These are phyloP conservation scores for Globia sparganii DNA, from an alignment of 2,888 invertebrate genomes.

Conservation along the genomic window DNA sequence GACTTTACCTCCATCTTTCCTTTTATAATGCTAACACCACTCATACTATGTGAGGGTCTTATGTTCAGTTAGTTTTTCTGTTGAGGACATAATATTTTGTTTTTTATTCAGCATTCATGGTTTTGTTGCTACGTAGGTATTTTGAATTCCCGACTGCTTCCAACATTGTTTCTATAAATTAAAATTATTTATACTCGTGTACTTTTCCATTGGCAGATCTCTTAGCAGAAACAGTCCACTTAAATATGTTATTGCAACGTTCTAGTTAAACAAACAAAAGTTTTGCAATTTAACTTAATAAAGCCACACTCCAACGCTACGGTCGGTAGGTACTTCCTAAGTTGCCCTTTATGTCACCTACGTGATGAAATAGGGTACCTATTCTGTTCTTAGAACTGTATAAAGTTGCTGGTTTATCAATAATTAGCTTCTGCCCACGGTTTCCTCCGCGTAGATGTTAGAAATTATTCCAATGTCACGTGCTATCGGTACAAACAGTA, in stretches of 20 bases:
- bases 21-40: conserved; percentile 12
- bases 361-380: conserved; percentile 18
- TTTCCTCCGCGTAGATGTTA: too few relatives aligned
- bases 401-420: not conserved
- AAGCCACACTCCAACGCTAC: conserved; percentile 6
- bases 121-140: not conserved
- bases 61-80: not conserved
- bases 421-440: too few relatives aligned
- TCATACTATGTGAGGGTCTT: conserved; percentile 6
- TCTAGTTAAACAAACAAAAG: conserved; percentile 12
- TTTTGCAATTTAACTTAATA: conserved; percentile 27
- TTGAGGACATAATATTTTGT: not conserved
- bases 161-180: not conserved
- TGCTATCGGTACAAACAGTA: too few relatives aligned
- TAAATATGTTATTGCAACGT: not conserved
- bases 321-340: not conserved
- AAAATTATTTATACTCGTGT: not conserved
- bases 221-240: not conserved
- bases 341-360: not conserved
- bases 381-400: conserved; percentile 28
- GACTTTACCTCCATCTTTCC: conserved; percentile 18
- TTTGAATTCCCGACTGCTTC: not conserved
- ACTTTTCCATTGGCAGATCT: not conserved
- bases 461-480: too few relatives aligned
- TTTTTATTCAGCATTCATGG: not conserved